Evolutionary conservation across 2,113 vertebrate species (phyloP), one percentile per base, ranked within the genome.

Genomic region (Cyanoderma ruficeps): DNA sequence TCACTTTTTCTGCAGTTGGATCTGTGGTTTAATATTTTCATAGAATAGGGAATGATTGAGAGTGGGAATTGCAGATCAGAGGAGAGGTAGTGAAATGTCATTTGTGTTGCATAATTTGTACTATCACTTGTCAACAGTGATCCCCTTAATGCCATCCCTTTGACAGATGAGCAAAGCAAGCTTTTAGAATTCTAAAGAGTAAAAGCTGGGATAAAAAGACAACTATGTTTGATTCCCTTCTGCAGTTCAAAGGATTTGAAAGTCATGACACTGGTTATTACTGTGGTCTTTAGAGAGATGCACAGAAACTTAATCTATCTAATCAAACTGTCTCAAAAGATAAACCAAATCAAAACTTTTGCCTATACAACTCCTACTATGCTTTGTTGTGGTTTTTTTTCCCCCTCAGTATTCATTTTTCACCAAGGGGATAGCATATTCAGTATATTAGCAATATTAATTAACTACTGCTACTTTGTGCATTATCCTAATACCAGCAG

Each of bases 91-190:
- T 47, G 92, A 97, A 97, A 98, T 98, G 98, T 98, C 98, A 98
- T 97, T 97, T 96, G 96, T 97, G 96, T 98, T 98, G 97, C 98
- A 98, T 98, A 98, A 98, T 98, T 98, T 98, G 98, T 97, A 96
- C 97, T 95, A 98, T 98, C 97, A 94, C 96, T 98, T 98, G 98
- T 98, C 98, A 98, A 97, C 97, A 98, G 59, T 97, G 97, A 98
- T 98, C 97, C 97, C 97, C 97, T 97, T 98, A 98, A 98, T 97
- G 94, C 98, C 75, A 94, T 91, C 93, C 89, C 80, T 98, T 96
- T 98, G 97, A 98, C 97, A 97, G 97, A 97, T 93, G 97, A 97
- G 95, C 28, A 81, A 97, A 94, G 96, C 87, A 94, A 97, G 97
- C 97, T 96, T 97, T 97, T 87, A 90, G 96, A 98, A 98, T 97